Conservation (phyloP, 2,888 invertebrate genomes). For the Pilophorus perplexus region DNA sequence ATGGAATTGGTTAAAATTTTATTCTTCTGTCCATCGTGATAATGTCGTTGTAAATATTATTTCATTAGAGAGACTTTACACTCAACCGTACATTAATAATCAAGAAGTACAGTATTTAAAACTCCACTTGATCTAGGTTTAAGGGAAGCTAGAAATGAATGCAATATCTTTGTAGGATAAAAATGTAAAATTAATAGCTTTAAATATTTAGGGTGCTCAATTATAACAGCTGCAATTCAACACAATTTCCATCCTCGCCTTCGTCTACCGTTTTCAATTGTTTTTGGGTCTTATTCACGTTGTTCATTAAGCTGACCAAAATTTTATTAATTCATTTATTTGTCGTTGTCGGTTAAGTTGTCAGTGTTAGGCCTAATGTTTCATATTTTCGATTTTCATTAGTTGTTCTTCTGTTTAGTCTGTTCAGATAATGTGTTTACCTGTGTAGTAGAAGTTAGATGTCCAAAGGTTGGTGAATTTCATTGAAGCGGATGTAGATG, state of each 20-base stretch:
- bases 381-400: not conserved
- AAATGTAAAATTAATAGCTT: conserved; percentile 46
- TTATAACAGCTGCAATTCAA: conserved; percentile 40
- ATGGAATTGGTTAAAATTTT: conserved; percentile 42
- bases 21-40: conserved; percentile 46
- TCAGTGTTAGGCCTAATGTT: conserved; percentile 28
- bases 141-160: conserved; percentile 47
- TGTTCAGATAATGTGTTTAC: conserved; percentile 17
- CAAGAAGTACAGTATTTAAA: conserved; percentile 46
- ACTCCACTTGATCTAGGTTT: conserved; percentile 44
- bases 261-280: not conserved
- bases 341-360: too few species aligned
- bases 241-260: conserved; percentile 35
- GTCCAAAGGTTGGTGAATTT: too few species aligned
- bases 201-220: conserved; percentile 49
- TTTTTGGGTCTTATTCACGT: not conserved
- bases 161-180: conserved; percentile 49
- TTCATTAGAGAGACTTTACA: conserved; percentile 46
- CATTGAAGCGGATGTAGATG: too few species aligned
- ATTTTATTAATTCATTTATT: not conserved
- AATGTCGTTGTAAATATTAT: conserved; percentile 43
- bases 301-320: conserved; percentile 37
- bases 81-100: conserved; percentile 37
- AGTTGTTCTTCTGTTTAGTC: conserved; percentile 3
- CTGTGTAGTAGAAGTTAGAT: too few species aligned